phyloP scores from a whole-genome alignment of 2,888 invertebrate species.

The Caenorhabditis drosophilae region DNA sequence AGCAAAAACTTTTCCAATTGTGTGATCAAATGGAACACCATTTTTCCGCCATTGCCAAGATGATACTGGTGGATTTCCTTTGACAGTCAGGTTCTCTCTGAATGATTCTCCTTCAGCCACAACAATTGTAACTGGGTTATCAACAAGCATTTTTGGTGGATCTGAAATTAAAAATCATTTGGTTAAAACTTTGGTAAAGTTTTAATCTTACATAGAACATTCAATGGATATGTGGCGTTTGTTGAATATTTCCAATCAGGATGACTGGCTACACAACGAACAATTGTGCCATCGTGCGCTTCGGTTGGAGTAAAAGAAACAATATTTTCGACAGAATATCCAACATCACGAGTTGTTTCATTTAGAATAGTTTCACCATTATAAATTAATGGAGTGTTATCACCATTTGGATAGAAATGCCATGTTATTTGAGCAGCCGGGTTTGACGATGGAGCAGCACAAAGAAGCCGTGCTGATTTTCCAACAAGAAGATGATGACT shows the following conservation, averaged over 20 bases:
- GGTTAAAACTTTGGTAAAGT: no score
- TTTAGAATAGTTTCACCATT: constrained; percentile 51
- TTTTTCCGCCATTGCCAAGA: constrained; percentile 62
- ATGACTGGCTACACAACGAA: constrained; percentile 63
- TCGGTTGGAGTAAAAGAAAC: constrained; percentile 62
- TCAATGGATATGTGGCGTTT: constrained; percentile 53
- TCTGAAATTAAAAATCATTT: no score
- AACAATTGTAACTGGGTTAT: constrained; percentile 60
- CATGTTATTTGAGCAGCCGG: constrained; percentile 61
- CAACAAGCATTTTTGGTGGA: constrained; percentile 58
- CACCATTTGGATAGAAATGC: constrained; percentile 46
- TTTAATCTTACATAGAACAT: constrained; percentile 60
- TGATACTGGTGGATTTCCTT: constrained; percentile 63
- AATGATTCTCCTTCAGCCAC: constrained; percentile 66
- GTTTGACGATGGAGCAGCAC: constrained; percentile 61
- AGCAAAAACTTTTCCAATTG: constrained; percentile 58
- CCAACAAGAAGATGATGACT: constrained; percentile 55
- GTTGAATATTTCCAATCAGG: constrained; percentile 59
- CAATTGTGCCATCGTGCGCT: constrained; percentile 57
- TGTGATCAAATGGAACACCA: constrained; percentile 59
- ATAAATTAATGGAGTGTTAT: constrained; percentile 33
- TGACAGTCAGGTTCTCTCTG: constrained; percentile 62
- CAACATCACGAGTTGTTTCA: constrained; percentile 46
- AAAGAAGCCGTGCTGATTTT: constrained; percentile 53
- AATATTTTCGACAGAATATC: constrained; percentile 46